These are phyloP conservation scores for Trichomalopsis sarcophagae DNA, from an alignment of 1,140 invertebrate species.

Conservation along the genomic window DNA sequence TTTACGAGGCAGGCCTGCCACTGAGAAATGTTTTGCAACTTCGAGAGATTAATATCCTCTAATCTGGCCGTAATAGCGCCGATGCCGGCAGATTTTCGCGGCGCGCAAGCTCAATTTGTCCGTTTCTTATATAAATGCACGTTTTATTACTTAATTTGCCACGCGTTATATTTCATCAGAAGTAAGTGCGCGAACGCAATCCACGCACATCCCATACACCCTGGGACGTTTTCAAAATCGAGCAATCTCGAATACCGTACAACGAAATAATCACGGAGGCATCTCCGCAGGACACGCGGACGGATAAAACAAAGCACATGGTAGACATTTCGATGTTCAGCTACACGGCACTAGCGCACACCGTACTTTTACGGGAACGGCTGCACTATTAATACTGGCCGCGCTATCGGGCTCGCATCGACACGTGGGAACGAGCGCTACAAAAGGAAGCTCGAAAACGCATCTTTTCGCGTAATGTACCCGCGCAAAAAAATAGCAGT, in stretches of 20 bases:
- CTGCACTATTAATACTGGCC: slow-evolving; percentile 33
- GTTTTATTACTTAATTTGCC: background rate
- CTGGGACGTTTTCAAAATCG: too few species aligned
- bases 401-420: background rate
- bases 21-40: background rate
- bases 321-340: background rate
- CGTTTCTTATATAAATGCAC: background rate
- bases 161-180: slow-evolving; percentile 1
- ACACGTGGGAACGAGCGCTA: slow-evolving; percentile 34
- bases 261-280: background rate
- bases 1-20: too few species aligned
- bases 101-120: background rate
- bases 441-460: slow-evolving; percentile 32
- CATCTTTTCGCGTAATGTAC: slow-evolving; percentile 17
- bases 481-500: background rate
- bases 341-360: too few species aligned
- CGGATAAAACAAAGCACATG: background rate
- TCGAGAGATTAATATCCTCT: too few species aligned
- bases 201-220: too few species aligned
- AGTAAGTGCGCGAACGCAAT: background rate
- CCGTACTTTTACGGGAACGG: background rate
- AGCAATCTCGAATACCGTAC: too few species aligned
- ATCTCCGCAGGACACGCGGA: background rate
- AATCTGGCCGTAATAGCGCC: background rate
- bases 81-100: too few species aligned